Evolutionary conservation across 2,113 vertebrate genomes (phyloP).

Genomic region (Empidonax traillii): DNA sequence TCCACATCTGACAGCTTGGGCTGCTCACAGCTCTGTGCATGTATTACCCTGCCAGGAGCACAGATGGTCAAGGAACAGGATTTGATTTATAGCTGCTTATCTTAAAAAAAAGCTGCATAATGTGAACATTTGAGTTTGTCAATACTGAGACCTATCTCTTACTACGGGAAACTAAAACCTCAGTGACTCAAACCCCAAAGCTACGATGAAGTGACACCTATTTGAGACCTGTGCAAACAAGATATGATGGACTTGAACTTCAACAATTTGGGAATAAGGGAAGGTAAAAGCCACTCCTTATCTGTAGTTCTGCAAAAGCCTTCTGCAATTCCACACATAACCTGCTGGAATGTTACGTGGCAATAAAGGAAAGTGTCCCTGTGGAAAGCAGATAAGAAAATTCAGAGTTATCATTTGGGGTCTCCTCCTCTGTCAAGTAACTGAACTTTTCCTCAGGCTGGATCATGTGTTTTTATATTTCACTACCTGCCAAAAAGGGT

Average conservation of each 20-base stretch:
- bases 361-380: background rate
- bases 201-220: accelerated
- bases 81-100: background rate
- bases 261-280: background rate
- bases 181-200: background rate
- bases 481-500: slow-evolving; percentile 51
- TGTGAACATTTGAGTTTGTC: background rate
- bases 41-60: background rate
- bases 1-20: background rate
- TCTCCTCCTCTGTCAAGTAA: background rate
- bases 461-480: background rate
- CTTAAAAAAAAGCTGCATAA: background rate
- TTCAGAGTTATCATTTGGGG: background rate
- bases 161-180: background rate
- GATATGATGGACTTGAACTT: background rate
- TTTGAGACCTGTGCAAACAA: accelerated
- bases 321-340: background rate
- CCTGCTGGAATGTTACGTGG: background rate
- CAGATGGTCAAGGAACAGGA: background rate
- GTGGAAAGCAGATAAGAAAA: background rate
- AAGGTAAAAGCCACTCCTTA: background rate
- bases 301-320: background rate
- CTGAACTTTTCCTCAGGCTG: background rate
- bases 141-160: background rate
- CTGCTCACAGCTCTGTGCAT: background rate